Base-by-base conservation (phyloP, 2,888 invertebrate species). In the Eretmocerus hayati region DNA sequence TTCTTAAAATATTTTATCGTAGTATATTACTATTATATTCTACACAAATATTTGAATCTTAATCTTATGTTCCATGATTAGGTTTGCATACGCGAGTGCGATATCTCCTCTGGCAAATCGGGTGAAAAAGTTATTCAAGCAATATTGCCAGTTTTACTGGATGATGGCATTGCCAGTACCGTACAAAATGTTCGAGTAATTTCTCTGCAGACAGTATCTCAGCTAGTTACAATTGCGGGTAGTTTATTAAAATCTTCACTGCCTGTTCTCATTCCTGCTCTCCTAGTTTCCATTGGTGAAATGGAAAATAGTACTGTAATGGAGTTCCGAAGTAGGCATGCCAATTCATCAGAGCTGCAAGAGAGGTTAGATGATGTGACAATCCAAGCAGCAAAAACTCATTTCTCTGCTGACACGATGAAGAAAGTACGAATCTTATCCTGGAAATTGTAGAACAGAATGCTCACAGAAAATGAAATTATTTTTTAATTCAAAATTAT, bases 391-490 rank as follows among this genome's bases (percentile, higher is more conserved):
- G 89, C 90, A 0, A 84, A 86, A 61, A 84, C 84, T 1, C 90
- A 93, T 66, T 87, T 90, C 52, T 90, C 92, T 51, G 90, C 89
- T 56, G 90, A 92, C 62, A 89, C 90, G 3, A 84, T 91, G 31
- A 82, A 86, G 36, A 86, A 87, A 74, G 87, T 86, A 65, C 58
- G 59, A 56, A n/a, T 42, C 22, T 30, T 19, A 38, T 49, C 19
- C 53, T n/a, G n/a, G n/a, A n/a, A n/a, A n/a, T 26, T 11, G 11
- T 26, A 26, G 6, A 26, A 6, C 26, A 6, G 11, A 26, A 26
- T 11, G 52, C 55, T 55, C 35, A 21, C 35, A 45, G 13, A 32
- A 26, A 42, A 18, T 37, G 15, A 38, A 45, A 26, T 32, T 33
- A n/a, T 19, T 45, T 31, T 19, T 1, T 41, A 21, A 26, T 20